phyloP scores from a whole-genome alignment of 64 coral and sea anemone species.

The Pocillopora verrucosa region DNA sequence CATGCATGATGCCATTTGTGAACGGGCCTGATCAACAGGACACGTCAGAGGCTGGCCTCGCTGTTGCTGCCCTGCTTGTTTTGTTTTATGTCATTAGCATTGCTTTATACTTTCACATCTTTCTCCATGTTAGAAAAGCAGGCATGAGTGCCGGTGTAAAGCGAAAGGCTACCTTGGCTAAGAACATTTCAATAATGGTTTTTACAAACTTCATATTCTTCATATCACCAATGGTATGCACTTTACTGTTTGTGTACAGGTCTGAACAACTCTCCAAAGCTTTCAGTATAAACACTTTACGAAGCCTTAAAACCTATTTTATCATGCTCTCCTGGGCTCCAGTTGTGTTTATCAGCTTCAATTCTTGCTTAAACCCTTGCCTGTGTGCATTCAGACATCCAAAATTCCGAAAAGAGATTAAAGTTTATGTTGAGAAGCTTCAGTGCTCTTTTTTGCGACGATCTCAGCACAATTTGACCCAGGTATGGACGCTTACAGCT shows the following conservation, averaged over 20 bases:
- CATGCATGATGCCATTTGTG: conserved; percentile 60
- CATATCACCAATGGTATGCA: conserved; percentile 38
- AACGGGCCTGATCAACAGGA: background rate
- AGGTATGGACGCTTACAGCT: background rate
- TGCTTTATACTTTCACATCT: conserved; percentile 52
- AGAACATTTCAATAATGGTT: conserved; percentile 46
- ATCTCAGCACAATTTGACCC: background rate
- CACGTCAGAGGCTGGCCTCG: background rate
- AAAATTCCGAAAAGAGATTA: conserved; percentile 22
- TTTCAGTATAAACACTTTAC: conserved; percentile 16
- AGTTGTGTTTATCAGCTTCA: conserved; percentile 45
- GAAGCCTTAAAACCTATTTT: conserved; percentile 24
- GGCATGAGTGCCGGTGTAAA: conserved; percentile 41
- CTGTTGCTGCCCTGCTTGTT: conserved; percentile 24
- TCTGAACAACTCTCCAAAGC: background rate
- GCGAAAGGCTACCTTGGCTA: conserved; percentile 50
- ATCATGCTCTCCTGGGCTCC: conserved; percentile 61
- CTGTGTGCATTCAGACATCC: conserved; percentile 61
- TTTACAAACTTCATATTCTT: conserved; percentile 55
- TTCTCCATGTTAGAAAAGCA: conserved; percentile 17
- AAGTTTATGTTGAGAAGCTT: background rate
- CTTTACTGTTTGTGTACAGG: conserved; percentile 41
- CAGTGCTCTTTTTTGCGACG: background rate
- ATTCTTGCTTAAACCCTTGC: conserved; percentile 68
- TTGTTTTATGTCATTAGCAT: conserved; percentile 39